phyloP scores from a whole-genome alignment of 2,797 vertebrate genomes.

The Carduelis carduelis region DNA sequence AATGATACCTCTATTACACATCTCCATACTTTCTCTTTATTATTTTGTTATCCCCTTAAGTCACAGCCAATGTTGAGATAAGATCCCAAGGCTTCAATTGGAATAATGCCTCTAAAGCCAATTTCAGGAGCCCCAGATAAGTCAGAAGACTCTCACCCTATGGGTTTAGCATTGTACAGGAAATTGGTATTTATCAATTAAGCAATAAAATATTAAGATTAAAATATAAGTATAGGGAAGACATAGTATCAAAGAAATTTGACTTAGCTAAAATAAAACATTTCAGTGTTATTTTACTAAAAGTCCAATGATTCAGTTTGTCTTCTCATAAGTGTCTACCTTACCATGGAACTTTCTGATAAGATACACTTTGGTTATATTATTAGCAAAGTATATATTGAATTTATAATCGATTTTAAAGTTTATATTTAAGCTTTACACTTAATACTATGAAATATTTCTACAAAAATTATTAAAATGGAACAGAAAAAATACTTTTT shows the following conservation, averaged over 20 bases:
- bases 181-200: neutral
- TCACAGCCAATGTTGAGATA: neutral
- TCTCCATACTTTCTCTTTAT: neutral
- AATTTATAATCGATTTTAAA: neutral
- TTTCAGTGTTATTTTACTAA: neutral
- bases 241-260: neutral
- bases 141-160: neutral
- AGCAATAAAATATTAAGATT: neutral
- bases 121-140: neutral
- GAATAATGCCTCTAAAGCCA: neutral
- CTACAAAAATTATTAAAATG: neutral
- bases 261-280: neutral
- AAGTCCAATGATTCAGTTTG: neutral
- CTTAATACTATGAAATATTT: neutral
- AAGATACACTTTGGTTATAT: neutral
- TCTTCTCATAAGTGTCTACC: neutral
- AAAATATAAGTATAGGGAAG: neutral
- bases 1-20: neutral
- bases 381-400: neutral
- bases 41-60: conserved; percentile 1
- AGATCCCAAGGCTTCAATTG: neutral
- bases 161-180: neutral
- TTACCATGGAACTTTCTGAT: neutral
- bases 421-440: neutral
- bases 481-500: neutral